phyloP scores from a whole-genome alignment of 2,888 invertebrate species.

The Andrena haemorrhoa region DNA sequence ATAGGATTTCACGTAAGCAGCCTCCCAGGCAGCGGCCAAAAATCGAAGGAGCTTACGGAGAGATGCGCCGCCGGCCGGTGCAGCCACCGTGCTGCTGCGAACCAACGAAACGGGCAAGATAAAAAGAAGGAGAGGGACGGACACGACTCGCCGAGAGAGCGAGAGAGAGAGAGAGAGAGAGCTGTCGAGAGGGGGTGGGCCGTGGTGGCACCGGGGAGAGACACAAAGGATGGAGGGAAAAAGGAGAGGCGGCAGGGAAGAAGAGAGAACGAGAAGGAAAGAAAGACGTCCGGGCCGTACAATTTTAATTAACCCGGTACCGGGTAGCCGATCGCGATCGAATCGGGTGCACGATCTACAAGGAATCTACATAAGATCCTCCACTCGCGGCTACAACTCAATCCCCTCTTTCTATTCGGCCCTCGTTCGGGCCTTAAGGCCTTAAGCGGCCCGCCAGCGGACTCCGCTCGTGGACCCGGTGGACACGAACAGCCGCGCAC shows the following conservation, averaged over 20 bases:
- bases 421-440: slow-evolving; percentile 54
- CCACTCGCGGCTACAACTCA: slow-evolving; percentile 85
- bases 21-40: slow-evolving; percentile 81
- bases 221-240: slow-evolving; percentile 18
- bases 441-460: slow-evolving; percentile 46
- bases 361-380: slow-evolving; percentile 85
- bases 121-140: slow-evolving; percentile 24
- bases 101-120: slow-evolving; percentile 25
- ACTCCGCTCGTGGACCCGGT: slow-evolving; percentile 27
- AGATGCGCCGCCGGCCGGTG: slow-evolving; percentile 60
- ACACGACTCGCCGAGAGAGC: not conserved
- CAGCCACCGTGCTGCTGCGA: slow-evolving; percentile 44
- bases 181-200: not conserved
- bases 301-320: slow-evolving; percentile 85
- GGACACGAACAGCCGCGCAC: slow-evolving; percentile 62
- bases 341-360: slow-evolving; percentile 85
- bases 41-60: slow-evolving; percentile 79
- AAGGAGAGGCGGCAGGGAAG: slow-evolving; percentile 2
- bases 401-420: slow-evolving; percentile 82
- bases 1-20: slow-evolving; percentile 79
- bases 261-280: slow-evolving; percentile 40
- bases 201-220: not conserved
- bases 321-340: slow-evolving; percentile 85
- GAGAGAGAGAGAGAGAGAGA: slow-evolving; percentile 19
- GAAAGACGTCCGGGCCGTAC: slow-evolving; percentile 76